Conservation (phyloP, 2,797 vertebrate species). For the Atherinosoma microstoma region DNA sequence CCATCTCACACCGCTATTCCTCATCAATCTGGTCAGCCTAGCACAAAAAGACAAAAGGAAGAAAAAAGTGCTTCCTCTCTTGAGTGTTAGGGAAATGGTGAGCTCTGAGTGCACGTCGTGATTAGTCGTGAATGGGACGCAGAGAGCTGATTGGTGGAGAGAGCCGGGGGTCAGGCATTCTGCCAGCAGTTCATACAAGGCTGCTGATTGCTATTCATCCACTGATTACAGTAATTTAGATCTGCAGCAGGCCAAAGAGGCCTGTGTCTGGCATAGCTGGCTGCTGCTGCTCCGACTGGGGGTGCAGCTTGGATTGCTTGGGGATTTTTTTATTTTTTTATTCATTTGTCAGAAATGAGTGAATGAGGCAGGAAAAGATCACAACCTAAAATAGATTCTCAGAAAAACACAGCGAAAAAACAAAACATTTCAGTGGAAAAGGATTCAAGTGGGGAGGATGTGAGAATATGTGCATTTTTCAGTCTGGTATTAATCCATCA, state of each 20-base stretch:
- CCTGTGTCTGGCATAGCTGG: constrained; percentile 58
- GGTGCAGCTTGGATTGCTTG: constrained; percentile 14
- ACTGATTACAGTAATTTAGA: constrained; percentile 83
- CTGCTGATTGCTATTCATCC: constrained; percentile 84
- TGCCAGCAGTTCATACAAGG: constrained; percentile 73
- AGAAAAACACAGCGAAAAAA: not conserved
- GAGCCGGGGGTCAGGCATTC: constrained; percentile 68
- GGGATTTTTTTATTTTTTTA: not conserved
- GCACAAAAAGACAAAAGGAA: constrained; percentile 56
- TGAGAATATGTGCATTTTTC: not conserved
- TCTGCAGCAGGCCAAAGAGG: constrained; percentile 66
- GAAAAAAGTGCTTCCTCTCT: constrained; percentile 65
- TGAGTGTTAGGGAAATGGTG: constrained; percentile 63
- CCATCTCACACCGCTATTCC: constrained; percentile 36
- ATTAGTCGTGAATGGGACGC: constrained; percentile 73
- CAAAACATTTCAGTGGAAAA: not conserved
- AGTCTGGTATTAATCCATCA: not conserved
- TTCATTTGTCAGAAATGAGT: constrained; percentile 28
- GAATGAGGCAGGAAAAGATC: constrained; percentile 28
- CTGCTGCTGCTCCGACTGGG: constrained; percentile 28
- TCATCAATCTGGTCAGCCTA: constrained; percentile 56
- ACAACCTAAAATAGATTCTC: constrained; percentile 9
- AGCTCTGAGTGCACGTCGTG: constrained; percentile 54
- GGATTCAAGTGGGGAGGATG: not conserved
- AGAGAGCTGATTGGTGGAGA: constrained; percentile 71